These are phyloP conservation scores for Poliocrania exsul DNA, from an alignment of 2,797 vertebrate species.

Conservation along the genomic window DNA sequence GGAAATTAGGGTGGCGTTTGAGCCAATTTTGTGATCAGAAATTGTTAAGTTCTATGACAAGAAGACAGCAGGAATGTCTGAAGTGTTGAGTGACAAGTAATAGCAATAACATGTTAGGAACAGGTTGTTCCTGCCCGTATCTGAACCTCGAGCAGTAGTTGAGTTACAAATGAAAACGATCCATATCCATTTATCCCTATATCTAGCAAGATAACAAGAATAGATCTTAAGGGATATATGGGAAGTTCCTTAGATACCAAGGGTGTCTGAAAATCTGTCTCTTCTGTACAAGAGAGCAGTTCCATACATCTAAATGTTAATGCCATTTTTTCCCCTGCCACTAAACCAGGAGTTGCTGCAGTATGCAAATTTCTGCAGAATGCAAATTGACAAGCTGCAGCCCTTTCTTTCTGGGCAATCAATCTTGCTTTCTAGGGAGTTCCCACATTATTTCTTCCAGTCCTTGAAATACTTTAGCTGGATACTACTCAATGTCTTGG, in stretches of 20 bases:
- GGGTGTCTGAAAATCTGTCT: neutral
- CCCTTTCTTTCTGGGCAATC: neutral
- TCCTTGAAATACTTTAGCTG: neutral
- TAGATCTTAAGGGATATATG: neutral
- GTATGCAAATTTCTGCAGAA: slow-evolving; percentile 65
- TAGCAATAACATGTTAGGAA: neutral
- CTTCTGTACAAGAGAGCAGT: neutral
- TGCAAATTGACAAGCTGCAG: neutral
- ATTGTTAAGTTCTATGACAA: neutral
- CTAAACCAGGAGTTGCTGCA: slow-evolving; percentile 8
- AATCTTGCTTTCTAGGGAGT: neutral
- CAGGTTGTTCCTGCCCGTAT: neutral
- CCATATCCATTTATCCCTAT: neutral
- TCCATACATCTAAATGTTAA: neutral
- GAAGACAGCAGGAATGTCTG: neutral
- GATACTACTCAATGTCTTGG: neutral
- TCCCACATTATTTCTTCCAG: neutral
- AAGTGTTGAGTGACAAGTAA: neutral
- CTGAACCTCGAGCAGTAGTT: neutral
- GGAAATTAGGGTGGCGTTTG: neutral
- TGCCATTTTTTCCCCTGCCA: neutral
- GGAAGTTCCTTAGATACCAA: neutral
- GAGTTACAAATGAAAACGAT: neutral
- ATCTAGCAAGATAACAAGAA: neutral
- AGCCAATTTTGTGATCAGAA: neutral